These are phyloP conservation scores for Aeoliscus strigatus DNA, from an alignment of 2,797 vertebrate genomes.

Conservation along the genomic window DNA sequence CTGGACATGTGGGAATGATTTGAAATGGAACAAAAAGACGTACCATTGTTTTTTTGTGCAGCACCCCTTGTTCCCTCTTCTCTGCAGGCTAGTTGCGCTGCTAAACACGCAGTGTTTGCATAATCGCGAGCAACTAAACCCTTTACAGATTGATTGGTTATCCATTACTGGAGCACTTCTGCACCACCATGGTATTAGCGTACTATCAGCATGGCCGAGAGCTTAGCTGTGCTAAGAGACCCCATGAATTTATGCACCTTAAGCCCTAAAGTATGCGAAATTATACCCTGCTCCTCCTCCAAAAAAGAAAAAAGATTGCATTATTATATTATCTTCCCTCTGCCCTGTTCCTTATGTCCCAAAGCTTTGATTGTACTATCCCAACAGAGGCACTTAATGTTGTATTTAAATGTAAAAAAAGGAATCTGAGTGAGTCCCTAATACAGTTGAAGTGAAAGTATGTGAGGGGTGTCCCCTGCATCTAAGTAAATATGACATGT, in stretches of 20 bases:
- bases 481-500: conserved; percentile 47
- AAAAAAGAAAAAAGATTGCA: conserved; percentile 60
- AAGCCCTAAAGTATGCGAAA: conserved; percentile 70
- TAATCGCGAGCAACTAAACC: conserved; percentile 23
- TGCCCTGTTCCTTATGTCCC: conserved; percentile 27
- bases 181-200: conserved; percentile 44
- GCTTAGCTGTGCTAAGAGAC: conserved; percentile 60
- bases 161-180: conserved; percentile 54
- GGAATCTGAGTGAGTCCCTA: conserved; percentile 48
- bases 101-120: conserved; percentile 31
- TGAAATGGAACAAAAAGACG: conserved; percentile 11
- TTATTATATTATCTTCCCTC: conserved; percentile 46
- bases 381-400: conserved; percentile 76
- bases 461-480: conserved; percentile 30
- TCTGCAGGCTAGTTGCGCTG: conserved; percentile 18
- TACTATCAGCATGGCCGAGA: conserved; percentile 58
- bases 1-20: conserved; percentile 16
- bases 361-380: conserved; percentile 75
- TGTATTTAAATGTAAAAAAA: conserved; percentile 69
- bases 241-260: conserved; percentile 70
- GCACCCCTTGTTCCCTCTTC: conserved; percentile 7
- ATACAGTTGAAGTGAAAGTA: conserved; percentile 35
- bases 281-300: conserved; percentile 42
- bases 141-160: conserved; percentile 41
- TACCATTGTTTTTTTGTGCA: conserved; percentile 34